Evolutionary conservation across 2,113 vertebrate genomes (phyloP), one percentile per base, ranked within the genome.

Genomic region (Microcebus griseorufus): DNA sequence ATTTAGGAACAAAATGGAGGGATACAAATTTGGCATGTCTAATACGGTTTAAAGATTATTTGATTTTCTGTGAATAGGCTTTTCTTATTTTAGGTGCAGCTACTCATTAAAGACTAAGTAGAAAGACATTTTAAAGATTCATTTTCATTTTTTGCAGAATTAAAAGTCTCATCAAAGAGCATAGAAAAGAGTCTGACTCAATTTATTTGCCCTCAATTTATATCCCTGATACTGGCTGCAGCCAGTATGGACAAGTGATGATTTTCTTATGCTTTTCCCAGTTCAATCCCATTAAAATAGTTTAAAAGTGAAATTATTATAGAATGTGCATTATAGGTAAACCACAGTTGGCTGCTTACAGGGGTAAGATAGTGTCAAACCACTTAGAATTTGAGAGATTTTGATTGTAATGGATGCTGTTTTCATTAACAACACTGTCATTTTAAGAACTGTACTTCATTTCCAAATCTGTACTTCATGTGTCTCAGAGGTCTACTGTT

Each of bases 261-360:
- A 78, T 94, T 93, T 91, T n/a, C 73, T 88, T 91, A n/a, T 87
- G 53, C 48, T 93, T 87, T 78, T 37, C 64, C n/a, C 17, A 39
- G 84, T 39, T 95, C 72, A 88, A 58, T 25, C 23, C 6, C 76
- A 72, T 67, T 72, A 51, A 79, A 73, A 87, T n/a, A 65, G 42
- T 45, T 94, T 90, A 27, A 91, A 69, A 80, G 69, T 84, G 20
- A 91, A 85, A 62, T 92, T 32, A 75, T 58, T 27, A 83, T 72
- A 84, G 64, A 94, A 72, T 51, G 34, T 72, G 20, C 16, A 84
- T 79, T 73, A 42, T 55, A 86, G 37, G 20, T 69, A 93, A 94
- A 55, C 18, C 12, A 81, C 11, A 92, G 6, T 48, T 70, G 45
- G 20, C 67, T 82, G 25, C 23, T 65, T 86, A 32, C 16, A 86